A percentile compares a stretch with the other conserved stretches of the same genome.
phyloP scores from a whole-genome alignment of 1,140 invertebrate genomes.

The Aphaenogaster rudis region DNA sequence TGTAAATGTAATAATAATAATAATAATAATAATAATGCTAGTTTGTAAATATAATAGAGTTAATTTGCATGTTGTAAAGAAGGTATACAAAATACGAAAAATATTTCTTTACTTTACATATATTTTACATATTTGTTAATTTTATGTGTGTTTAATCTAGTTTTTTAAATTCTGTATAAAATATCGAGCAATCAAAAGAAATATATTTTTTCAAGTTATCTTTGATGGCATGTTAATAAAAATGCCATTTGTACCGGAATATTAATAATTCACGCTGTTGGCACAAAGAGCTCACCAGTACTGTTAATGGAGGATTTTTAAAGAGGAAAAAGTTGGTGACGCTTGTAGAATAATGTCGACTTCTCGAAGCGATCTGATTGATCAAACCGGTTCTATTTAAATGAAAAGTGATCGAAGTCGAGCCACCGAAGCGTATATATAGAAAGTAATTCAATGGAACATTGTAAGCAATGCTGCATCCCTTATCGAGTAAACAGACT shows the following conservation, averaged over 20 bases:
- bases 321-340: background rate
- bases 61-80: background rate
- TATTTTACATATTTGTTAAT: background rate
- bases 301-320: conserved; percentile 26
- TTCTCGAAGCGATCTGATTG: conserved; percentile 10
- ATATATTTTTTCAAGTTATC: conserved; percentile 1
- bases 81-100: background rate
- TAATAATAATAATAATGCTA: background rate
- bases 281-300: background rate
- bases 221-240: conserved; percentile 6
- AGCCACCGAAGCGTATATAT: background rate
- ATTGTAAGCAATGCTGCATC: background rate
- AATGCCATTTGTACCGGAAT: conserved; percentile 19
- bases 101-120: background rate
- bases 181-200: background rate
- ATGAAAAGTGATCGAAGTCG: conserved; percentile 47
- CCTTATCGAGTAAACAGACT: conserved; percentile 1
- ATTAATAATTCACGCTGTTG: conserved; percentile 32
- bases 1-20: background rate
- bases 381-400: conserved; percentile 38
- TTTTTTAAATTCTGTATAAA: background rate
- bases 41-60: background rate
- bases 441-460: conserved; percentile 25
- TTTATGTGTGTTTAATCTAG: background rate
- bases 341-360: conserved; percentile 32